Evolutionary conservation across 2,888 invertebrate species (phyloP).

Genomic region (Mythimna pallens): DNA sequence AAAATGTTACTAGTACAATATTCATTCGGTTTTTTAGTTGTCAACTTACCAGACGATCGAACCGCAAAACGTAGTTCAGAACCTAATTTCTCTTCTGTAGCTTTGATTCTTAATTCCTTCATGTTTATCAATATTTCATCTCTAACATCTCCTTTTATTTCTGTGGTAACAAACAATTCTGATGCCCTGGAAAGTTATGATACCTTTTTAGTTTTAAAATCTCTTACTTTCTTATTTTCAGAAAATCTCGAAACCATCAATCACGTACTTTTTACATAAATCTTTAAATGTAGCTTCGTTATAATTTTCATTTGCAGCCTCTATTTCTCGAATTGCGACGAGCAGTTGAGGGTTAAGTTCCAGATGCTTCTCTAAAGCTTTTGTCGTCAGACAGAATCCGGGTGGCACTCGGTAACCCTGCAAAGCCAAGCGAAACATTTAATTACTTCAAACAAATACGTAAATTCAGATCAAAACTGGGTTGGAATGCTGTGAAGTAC

Average conservation of each 20-base stretch:
- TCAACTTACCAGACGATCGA: constrained; percentile 89
- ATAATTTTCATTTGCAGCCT: constrained; percentile 87
- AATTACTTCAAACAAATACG: no score
- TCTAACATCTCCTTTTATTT: constrained; percentile 81
- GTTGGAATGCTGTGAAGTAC: constrained; percentile 70
- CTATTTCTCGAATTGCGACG: constrained; percentile 86
- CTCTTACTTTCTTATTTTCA: neutral
- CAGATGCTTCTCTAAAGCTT: constrained; percentile 91
- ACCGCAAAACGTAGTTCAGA: constrained; percentile 91
- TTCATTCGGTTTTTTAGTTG: neutral
- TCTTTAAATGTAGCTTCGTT: constrained; percentile 86
- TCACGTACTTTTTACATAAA: constrained; percentile 85
- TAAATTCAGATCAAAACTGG: neutral
- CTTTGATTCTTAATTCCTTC: constrained; percentile 72
- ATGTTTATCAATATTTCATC: constrained; percentile 78
- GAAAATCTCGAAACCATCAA: neutral
- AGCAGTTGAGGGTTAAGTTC: constrained; percentile 83
- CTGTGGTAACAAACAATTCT: constrained; percentile 80
- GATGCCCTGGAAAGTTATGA: constrained; percentile 79
- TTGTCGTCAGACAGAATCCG: constrained; percentile 93
- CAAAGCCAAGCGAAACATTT: constrained; percentile 50
- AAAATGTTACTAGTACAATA: neutral
- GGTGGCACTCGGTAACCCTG: constrained; percentile 92
- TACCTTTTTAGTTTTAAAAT: neutral
- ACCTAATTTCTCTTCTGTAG: constrained; percentile 73